These are phyloP conservation scores for Drosophila nigricruria DNA, from an alignment of 2,888 invertebrate species.

Conservation along the genomic window DNA sequence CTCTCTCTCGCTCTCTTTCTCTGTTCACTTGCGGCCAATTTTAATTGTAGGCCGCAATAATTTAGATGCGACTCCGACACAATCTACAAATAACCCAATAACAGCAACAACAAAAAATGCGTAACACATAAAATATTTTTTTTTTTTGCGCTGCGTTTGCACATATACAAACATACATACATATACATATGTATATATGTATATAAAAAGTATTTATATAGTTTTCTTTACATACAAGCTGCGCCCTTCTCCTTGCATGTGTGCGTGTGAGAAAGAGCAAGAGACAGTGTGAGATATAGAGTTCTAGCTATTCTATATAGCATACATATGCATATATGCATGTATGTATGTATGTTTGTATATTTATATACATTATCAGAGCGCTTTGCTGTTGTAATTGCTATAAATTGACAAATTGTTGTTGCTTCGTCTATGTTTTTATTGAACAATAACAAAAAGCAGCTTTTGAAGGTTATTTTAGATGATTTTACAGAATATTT, in stretches of 20 bases:
- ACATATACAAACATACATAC: conserved; percentile 14
- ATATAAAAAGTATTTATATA: conserved; percentile 13
- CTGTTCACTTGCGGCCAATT: conserved; percentile 68
- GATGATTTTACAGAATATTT: background rate
- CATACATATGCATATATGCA: background rate
- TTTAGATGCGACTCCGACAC: conserved; percentile 68
- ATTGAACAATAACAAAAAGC: conserved; percentile 10
- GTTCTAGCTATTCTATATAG: conserved; percentile 9
- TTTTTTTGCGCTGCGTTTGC: conserved; percentile 53
- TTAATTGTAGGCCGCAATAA: conserved; percentile 75
- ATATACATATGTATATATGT: too few species aligned
- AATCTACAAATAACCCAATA: conserved; percentile 52
- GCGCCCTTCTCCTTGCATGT: conserved; percentile 42
- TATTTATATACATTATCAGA: too few species aligned
- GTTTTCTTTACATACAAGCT: conserved; percentile 38
- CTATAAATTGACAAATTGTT: conserved; percentile 45
- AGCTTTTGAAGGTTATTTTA: conserved; percentile 1
- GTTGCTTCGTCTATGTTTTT: background rate
- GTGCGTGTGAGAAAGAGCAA: conserved; percentile 1
- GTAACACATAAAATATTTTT: conserved; percentile 24
- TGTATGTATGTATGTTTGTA: background rate
- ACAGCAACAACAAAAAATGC: conserved; percentile 25
- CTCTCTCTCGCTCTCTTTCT: background rate
- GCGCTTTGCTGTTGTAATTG: conserved; percentile 60
- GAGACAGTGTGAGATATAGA: background rate